Evolutionary conservation across 2,113 vertebrate genomes (phyloP).

Genomic region (Diadophis punctatus): DNA sequence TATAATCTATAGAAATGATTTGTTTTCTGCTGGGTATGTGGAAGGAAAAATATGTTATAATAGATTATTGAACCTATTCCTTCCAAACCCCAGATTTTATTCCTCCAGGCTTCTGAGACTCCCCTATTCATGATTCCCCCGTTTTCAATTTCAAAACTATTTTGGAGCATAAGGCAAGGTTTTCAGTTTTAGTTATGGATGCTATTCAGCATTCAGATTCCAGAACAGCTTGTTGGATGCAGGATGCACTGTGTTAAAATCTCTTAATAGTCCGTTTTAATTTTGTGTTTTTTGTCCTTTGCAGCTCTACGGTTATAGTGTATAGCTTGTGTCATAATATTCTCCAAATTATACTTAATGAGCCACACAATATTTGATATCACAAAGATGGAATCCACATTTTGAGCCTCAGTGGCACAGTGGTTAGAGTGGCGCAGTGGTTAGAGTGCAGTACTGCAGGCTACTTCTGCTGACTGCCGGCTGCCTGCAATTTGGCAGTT

Average conservation of each 20-base stretch:
- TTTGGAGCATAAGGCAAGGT: not conserved
- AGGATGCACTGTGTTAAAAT: not conserved
- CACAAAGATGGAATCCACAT: not conserved
- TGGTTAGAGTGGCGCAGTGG: no score
- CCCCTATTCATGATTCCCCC: not conserved
- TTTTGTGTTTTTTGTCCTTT: not conserved
- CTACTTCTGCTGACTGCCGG: no score
- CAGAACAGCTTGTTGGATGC: not conserved
- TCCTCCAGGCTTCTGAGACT: not conserved
- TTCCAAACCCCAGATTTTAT: not conserved
- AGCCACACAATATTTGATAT: not conserved
- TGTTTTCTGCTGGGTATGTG: not conserved
- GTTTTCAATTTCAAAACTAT: not conserved
- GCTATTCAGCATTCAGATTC: not conserved
- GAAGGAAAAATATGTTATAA: not conserved
- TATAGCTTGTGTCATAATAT: not conserved
- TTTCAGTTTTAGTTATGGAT: not conserved
- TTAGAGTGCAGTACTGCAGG: no score
- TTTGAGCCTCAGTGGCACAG: no score
- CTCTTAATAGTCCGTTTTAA: not conserved
- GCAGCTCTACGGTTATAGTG: not conserved
- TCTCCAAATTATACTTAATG: not conserved
- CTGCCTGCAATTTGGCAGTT: no score
- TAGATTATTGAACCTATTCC: not conserved
- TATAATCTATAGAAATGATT: not conserved